These are phyloP conservation scores for Tribolium madens DNA, from an alignment of 1,140 invertebrate species.

Conservation along the genomic window DNA sequence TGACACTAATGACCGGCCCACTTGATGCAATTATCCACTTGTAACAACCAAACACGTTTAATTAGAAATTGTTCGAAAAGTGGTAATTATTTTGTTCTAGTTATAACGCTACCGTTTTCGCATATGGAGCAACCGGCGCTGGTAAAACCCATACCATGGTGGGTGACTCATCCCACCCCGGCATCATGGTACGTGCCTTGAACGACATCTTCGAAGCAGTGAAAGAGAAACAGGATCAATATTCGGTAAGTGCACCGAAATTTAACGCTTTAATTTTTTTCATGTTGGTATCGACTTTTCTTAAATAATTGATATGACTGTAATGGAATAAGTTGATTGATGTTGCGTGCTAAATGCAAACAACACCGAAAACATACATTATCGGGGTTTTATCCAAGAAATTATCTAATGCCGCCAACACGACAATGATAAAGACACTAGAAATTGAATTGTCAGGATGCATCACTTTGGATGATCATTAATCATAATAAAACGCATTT, in stretches of 20 bases:
- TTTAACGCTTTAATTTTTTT: neutral
- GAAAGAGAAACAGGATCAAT: slow-evolving; percentile 69
- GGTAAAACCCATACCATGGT: slow-evolving; percentile 95
- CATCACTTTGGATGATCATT: neutral
- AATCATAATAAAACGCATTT: neutral
- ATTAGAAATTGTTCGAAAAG: no score
- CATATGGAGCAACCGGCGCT: slow-evolving; percentile 94
- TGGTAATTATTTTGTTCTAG: slow-evolving; percentile 49
- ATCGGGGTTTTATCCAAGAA: neutral
- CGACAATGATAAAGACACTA: neutral
- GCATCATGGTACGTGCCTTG: slow-evolving; percentile 89
- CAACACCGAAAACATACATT: neutral
- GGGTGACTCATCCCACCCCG: slow-evolving; percentile 78
- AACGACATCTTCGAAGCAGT: slow-evolving; percentile 85
- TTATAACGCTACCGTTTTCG: slow-evolving; percentile 96
- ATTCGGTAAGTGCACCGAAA: slow-evolving; percentile 68
- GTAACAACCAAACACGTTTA: no score
- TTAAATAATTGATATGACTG: slow-evolving; percentile 14
- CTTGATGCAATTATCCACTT: no score
- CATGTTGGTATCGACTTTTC: slow-evolving; percentile 1
- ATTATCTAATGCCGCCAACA: neutral
- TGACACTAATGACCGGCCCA: no score
- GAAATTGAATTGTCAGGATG: neutral
- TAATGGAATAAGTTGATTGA: slow-evolving; percentile 26
- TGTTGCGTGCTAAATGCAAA: slow-evolving; percentile 15